These are phyloP conservation scores for Rattus norvegicus DNA, from an alignment of 2,113 vertebrate species.

Conservation along the genomic window DNA sequence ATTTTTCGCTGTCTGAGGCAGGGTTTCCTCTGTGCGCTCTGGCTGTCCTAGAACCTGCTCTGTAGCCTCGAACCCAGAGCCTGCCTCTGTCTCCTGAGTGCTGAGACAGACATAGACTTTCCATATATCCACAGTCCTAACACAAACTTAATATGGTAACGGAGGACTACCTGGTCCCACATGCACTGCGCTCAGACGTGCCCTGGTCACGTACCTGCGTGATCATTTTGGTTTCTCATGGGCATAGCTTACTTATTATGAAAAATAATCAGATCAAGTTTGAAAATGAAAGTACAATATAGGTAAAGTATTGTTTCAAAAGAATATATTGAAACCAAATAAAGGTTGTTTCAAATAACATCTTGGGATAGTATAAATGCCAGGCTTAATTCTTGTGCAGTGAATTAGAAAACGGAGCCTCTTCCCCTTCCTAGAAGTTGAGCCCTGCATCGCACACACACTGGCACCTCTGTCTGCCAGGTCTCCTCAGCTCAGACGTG, in stretches of 20 bases:
- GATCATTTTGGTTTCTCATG: not conserved
- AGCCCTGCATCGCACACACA: not conserved
- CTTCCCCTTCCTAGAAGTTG: not conserved
- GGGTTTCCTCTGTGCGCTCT: not conserved
- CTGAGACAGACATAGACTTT: not conserved
- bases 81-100: not conserved
- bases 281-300: constrained; percentile 20
- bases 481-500: not conserved
- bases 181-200: too few species aligned
- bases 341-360: not conserved
- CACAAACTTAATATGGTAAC: too few species aligned
- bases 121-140: too few species aligned
- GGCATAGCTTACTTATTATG: not conserved
- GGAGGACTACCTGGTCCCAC: too few species aligned
- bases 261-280: not conserved
- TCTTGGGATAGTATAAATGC: not conserved
- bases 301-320: not conserved
- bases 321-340: constrained; percentile 29
- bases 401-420: not conserved
- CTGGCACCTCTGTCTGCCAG: too few species aligned
- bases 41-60: not conserved
- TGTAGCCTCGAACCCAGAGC: not conserved
- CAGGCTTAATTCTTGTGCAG: not conserved
- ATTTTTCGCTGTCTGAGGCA: not conserved
- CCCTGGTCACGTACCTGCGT: too few species aligned